Conservation (phyloP, 2,797 vertebrate species). For the Microtus californicus region DNA sequence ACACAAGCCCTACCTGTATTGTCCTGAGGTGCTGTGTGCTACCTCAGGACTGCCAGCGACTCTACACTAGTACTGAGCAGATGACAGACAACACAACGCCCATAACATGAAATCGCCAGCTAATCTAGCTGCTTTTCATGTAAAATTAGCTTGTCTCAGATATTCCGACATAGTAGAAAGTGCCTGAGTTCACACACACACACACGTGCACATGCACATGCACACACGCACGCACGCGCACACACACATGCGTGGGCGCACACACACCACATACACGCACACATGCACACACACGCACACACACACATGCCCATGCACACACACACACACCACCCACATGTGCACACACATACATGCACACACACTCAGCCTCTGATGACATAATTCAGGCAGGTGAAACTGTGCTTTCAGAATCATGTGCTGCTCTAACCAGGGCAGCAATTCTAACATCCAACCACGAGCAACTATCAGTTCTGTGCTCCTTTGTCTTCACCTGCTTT, state of each 20-base stretch:
- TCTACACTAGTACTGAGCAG: background rate
- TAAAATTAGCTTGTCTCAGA: background rate
- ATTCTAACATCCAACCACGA: background rate
- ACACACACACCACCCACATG: no score
- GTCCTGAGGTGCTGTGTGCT: background rate
- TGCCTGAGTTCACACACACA: background rate
- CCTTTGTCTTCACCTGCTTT: constrained; percentile 18
- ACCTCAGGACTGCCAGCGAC: background rate
- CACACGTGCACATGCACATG: no score
- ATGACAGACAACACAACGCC: background rate
- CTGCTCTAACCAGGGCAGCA: background rate
- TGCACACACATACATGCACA: background rate
- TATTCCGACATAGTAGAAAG: background rate
- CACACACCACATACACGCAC: no score
- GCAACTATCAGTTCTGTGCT: background rate
- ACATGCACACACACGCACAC: no score
- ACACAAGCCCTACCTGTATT: background rate
- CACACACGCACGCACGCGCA: no score
- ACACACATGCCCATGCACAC: no score
- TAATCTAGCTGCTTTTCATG: background rate
- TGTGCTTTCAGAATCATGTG: background rate
- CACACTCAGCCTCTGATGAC: background rate
- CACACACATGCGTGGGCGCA: no score
- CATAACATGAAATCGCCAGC: background rate
- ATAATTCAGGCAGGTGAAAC: background rate